These are phyloP conservation scores for Thalassaphorura encarpata DNA, from an alignment of 1,140 invertebrate genomes.

Conservation along the genomic window DNA sequence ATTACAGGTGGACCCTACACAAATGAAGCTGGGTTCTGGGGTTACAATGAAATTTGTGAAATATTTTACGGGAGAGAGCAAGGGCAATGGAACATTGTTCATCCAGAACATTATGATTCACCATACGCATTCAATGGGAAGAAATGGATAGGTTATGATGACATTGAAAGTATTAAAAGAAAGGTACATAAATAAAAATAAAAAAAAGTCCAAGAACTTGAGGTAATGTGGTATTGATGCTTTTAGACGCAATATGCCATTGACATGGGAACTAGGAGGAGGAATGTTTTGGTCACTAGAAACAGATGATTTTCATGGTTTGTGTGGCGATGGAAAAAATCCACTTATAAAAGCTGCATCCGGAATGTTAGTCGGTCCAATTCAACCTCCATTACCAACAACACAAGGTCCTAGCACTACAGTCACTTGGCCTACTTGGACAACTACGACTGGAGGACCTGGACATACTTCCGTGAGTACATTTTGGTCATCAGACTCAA, in stretches of 20 bases:
- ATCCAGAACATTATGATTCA: slow-evolving; percentile 45
- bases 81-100: slow-evolving; percentile 42
- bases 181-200: no score
- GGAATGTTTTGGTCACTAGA: slow-evolving; percentile 46
- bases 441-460: not conserved
- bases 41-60: slow-evolving; percentile 66
- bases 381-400: not conserved
- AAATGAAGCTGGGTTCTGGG: slow-evolving; percentile 68
- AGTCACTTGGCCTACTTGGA: not conserved
- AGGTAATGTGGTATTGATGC: no score
- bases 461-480: no score
- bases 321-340: slow-evolving; percentile 10
- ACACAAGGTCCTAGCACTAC: not conserved
- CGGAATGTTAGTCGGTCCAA: slow-evolving; percentile 6
- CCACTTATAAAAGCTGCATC: slow-evolving; percentile 13
- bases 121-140: slow-evolving; percentile 54
- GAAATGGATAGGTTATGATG: slow-evolving; percentile 64
- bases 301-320: slow-evolving; percentile 30
- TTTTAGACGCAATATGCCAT: slow-evolving; percentile 19
- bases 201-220: no score
- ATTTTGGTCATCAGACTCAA: no score
- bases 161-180: slow-evolving; percentile 39
- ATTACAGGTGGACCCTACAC: slow-evolving; percentile 67
- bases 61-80: slow-evolving; percentile 1
- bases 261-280: slow-evolving; percentile 37